Base-by-base conservation (phyloP, 2,797 vertebrate species). In the Oreortyx pictus region DNA sequence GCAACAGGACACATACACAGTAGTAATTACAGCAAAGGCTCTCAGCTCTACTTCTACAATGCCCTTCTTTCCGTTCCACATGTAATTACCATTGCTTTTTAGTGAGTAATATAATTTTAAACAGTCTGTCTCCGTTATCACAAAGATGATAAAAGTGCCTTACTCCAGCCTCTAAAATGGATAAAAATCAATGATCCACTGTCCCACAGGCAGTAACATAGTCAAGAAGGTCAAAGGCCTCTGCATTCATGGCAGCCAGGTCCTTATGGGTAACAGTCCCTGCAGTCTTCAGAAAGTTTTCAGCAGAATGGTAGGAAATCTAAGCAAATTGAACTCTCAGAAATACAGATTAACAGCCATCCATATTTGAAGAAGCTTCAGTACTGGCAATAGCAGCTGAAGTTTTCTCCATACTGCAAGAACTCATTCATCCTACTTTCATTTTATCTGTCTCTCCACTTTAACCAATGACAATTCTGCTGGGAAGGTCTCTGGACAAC, bases 71-170 rank as follows among this genome's bases (percentile, higher is more conserved):
- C 59, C 24, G 82, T 81, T 68, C 66, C 75, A 82, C 65, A 84
- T 75, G 74, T 89, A 93, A 95, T 95, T 90, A 89, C 72, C 2
- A 8, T 74, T 93, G 60, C 52, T 72, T 95, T 96, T 95, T 77
- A 93, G 85, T 68, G 77, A 92, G 71, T 85, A 79, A 85, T 89
- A 94, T 88, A 95, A 93, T 93, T 88, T 93, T 89, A 91, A 96
- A 67, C 59, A 92, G 60, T 57, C 84, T 74, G 84, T 87, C 94
- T 89, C 62, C 33, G 81, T 64, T 81, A 82, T 79, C 77, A 73
- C 72, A 87, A 83, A 95, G 83, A 94, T 72, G 54, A 92, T 83
- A 56, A 44, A 97, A 95, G n/a, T 33, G 39, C 67, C 82, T 93
- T 92, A 67, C 46, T 56, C 84, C 73, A 54, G 82, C 35, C 59